Percentiles rank a stretch among this genome's conserved stretches.
phyloP scores from a whole-genome alignment of 2,888 invertebrate genomes.

The Meganola albula region DNA sequence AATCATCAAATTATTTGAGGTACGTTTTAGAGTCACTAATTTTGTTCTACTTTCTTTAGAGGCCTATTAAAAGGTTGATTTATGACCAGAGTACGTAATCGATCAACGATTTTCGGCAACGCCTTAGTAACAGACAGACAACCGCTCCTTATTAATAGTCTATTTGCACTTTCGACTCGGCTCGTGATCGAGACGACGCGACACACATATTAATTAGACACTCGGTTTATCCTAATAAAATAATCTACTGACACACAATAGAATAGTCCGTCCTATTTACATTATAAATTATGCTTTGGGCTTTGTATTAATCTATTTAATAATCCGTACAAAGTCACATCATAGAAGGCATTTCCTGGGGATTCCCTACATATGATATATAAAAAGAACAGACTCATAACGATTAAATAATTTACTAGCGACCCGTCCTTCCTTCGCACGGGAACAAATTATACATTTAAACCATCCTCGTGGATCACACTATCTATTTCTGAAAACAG shows the following conservation, averaged over 20 bases:
- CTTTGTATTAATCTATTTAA: constrained; percentile 20
- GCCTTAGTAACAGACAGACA: constrained; percentile 33
- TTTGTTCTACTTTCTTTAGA: constrained; percentile 8
- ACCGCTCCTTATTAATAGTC: constrained; percentile 31
- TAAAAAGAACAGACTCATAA: no score
- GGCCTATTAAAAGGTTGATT: constrained; percentile 13
- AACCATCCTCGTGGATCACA: no score
- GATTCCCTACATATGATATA: no score
- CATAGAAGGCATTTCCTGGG: constrained; percentile 46
- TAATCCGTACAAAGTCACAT: constrained; percentile 38
- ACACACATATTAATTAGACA: constrained; percentile 34
- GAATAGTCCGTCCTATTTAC: constrained; percentile 16
- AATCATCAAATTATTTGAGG: no score
- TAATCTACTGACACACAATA: constrained; percentile 22
- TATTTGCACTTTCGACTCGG: constrained; percentile 39
- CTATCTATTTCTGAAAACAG: no score
- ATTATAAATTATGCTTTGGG: constrained; percentile 15
- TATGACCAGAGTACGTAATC: constrained; percentile 24
- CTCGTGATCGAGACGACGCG: constrained; percentile 29
- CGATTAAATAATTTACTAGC: no score
- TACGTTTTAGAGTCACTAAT: not conserved
- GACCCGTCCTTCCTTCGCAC: no score
- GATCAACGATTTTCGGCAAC: constrained; percentile 18
- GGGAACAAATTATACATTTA: no score
- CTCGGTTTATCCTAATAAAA: constrained; percentile 35